These are phyloP conservation scores for Ptilodon capucinus DNA, from an alignment of 2,888 invertebrate genomes.

Conservation along the genomic window DNA sequence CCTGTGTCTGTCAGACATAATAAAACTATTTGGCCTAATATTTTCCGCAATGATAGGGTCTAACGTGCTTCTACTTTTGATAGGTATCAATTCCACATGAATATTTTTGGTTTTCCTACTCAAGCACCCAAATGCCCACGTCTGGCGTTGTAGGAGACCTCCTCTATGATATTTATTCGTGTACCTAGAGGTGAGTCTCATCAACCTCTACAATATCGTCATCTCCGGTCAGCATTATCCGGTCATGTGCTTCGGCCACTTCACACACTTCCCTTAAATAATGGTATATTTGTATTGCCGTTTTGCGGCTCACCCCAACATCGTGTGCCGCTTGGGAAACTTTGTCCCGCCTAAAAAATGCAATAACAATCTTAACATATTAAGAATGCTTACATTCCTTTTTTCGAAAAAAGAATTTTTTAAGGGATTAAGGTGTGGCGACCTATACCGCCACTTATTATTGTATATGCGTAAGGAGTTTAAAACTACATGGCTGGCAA, in stretches of 20 bases:
- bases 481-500: too few relatives aligned
- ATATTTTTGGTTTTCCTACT: slow-evolving; percentile 2
- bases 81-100: background rate
- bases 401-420: too few relatives aligned
- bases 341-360: too few relatives aligned
- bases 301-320: too few relatives aligned
- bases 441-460: too few relatives aligned
- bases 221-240: slow-evolving; percentile 2
- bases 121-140: slow-evolving; percentile 5
- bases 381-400: too few relatives aligned
- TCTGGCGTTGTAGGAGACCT: slow-evolving; percentile 2
- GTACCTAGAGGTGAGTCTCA: background rate
- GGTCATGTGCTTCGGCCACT: slow-evolving; percentile 4
- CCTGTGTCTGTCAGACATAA: too few relatives aligned
- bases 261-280: slow-evolving; percentile 5
- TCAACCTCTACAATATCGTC: slow-evolving; percentile 1
- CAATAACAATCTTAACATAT: too few relatives aligned
- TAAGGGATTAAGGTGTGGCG: too few relatives aligned
- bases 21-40: background rate
- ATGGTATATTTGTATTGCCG: too few relatives aligned
- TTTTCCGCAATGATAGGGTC: slow-evolving; percentile 3
- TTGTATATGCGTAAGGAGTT: too few relatives aligned
- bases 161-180: slow-evolving; percentile 6
- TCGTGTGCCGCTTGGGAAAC: too few relatives aligned
- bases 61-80: slow-evolving; percentile 5